Evolutionary conservation across 2,888 invertebrate species (phyloP).

Genomic region (Cataglyphis livida): DNA sequence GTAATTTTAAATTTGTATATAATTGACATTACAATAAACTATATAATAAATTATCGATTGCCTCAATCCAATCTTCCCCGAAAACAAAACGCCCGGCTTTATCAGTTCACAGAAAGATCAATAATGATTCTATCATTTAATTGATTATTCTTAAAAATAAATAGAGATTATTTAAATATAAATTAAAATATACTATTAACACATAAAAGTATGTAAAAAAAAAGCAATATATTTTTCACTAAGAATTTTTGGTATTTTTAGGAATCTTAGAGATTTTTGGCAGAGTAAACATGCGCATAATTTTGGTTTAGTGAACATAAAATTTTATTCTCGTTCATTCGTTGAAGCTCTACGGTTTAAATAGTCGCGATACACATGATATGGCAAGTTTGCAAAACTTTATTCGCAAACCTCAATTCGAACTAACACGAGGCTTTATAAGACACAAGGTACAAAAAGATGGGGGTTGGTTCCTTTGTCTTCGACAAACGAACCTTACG

Average conservation of each 20-base stretch:
- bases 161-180: not conserved
- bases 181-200: not conserved
- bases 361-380: constrained; percentile 71
- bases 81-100: not conserved
- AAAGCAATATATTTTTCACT: not conserved
- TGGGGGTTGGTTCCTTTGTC: constrained; percentile 42
- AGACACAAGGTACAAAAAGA: constrained; percentile 68
- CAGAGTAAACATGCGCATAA: not conserved
- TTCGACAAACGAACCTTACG: constrained; percentile 55
- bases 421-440: constrained; percentile 63
- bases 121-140: not conserved
- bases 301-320: constrained; percentile 75
- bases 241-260: not conserved
- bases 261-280: not conserved
- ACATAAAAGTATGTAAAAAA: too few relatives aligned
- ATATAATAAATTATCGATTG: constrained; percentile 78
- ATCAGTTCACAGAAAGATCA: not conserved
- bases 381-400: constrained; percentile 75
- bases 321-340: constrained; percentile 75
- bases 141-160: not conserved
- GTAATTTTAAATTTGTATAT: constrained; percentile 84
- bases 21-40: constrained; percentile 84
- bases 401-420: constrained; percentile 55
- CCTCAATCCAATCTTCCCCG: not conserved
- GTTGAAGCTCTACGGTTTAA: constrained; percentile 74